Base-by-base conservation (phyloP, 2,113 vertebrate species). In the Hydrolagus affinis region DNA sequence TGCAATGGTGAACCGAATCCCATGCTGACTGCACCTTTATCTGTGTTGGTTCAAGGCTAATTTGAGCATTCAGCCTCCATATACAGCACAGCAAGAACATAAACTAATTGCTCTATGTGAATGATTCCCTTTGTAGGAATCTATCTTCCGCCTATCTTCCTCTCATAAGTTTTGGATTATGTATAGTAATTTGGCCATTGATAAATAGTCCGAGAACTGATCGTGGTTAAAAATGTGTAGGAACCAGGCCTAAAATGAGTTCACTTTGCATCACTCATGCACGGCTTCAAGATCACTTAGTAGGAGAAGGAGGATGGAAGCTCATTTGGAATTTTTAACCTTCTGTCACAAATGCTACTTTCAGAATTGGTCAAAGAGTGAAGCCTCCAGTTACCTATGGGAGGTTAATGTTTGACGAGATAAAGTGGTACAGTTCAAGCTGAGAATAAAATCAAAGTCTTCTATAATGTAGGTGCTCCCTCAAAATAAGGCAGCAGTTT, bases 401-500 rank as follows among this genome's bases (percentile, higher is more conserved):
- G 56, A 77, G 76, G 59, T 62, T 23, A 62, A 25, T 28, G 76
- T 14, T 80, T 25, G 15, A 57, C 73, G 0, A 74, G 72, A 44
- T 56, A 19, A 56, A 74, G 30, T 19, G 15, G 11, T 59, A 23
- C 7, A 11, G 56, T 1, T 19, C n/a, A 60, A 59, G 59, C 56
- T 14, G 9, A 25, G 59, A 25, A 28, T 62, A 80, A 62, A 62
- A 77, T 60, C 56, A 60, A 11, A 77, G 23, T 11, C 32, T 75
- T 75, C 44, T 56, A 44, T 32, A 10, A 30, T 64, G 25, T 30
- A 66, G 62, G 78, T 68, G 66, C 11, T 15, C 15, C 21, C 25
- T 83, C 60, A 66, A 32, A 83, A 44, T 44, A 92, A 95, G 92
- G 90, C 90, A 93, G 91, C 92, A 92, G 92, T 95, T 94, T 91